A percentile compares a stretch with the other conserved stretches of the same genome.
Evolutionary conservation across 1,140 invertebrate genomes (phyloP).

Genomic region (Spodoptera litura): DNA sequence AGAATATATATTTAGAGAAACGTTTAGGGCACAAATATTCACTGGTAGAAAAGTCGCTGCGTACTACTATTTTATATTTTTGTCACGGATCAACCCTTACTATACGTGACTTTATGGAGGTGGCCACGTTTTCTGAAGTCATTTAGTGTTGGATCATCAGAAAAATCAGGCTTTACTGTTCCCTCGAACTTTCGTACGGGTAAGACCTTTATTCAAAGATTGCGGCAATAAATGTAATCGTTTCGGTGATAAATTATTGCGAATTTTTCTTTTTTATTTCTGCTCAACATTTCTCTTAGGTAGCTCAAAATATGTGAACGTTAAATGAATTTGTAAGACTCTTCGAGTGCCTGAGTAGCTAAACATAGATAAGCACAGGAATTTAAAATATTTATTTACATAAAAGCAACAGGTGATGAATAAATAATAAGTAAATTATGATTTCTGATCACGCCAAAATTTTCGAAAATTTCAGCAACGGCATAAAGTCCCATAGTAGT

Average conservation of each 20-base stretch:
- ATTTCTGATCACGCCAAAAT: too few species aligned
- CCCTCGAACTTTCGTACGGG: conserved; percentile 60
- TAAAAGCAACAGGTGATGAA: too few species aligned
- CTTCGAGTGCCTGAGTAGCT: too few species aligned
- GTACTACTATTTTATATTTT: conserved; percentile 42
- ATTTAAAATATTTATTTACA: too few species aligned
- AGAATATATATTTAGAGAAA: conserved; percentile 34
- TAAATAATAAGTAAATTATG: too few species aligned
- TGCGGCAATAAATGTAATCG: conserved; percentile 48
- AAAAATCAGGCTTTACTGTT: conserved; percentile 58
- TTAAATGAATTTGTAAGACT: too few species aligned
- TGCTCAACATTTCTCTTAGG: too few species aligned
- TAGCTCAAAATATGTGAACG: too few species aligned
- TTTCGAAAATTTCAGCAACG: too few species aligned
- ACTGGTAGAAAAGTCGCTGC: background rate
- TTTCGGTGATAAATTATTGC: conserved; percentile 1
- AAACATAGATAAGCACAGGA: too few species aligned
- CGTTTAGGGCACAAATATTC: conserved; percentile 36
- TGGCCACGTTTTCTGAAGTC: conserved; percentile 44
- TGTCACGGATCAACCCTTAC: conserved; percentile 48
- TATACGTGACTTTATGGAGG: conserved; percentile 52
- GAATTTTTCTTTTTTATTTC: too few species aligned
- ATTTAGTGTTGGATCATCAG: conserved; percentile 48
- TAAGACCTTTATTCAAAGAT: conserved; percentile 34
- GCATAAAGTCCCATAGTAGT: too few species aligned